Conservation (phyloP, 2,888 invertebrate species). For the Rugalucina vietnamica region DNA sequence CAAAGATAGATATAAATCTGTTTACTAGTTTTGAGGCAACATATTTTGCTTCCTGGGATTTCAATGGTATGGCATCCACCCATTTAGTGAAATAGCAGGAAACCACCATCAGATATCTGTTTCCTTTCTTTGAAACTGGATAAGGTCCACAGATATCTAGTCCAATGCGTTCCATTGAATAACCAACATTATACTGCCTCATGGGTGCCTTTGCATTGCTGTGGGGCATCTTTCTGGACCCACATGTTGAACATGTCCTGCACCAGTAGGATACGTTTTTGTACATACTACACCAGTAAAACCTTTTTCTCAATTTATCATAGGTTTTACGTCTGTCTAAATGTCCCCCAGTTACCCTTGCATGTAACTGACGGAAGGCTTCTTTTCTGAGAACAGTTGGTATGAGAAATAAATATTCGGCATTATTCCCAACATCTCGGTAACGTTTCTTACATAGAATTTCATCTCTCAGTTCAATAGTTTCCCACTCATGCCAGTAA, state of each 20-base stretch:
- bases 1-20: slow-evolving; percentile 29
- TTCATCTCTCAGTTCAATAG: not conserved
- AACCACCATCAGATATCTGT: slow-evolving; percentile 37
- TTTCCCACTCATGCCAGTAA: slow-evolving; percentile 5
- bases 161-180: slow-evolving; percentile 33
- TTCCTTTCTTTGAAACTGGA: slow-evolving; percentile 13
- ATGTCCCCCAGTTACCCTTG: slow-evolving; percentile 26
- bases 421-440: not conserved
- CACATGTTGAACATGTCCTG: slow-evolving; percentile 27
- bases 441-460: not conserved
- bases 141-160: slow-evolving; percentile 36
- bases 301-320: slow-evolving; percentile 13
- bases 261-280: slow-evolving; percentile 33
- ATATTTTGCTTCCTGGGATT: slow-evolving; percentile 14
- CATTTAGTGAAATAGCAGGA: slow-evolving; percentile 45
- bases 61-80: slow-evolving; percentile 35
- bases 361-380: slow-evolving; percentile 21
- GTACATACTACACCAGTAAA: slow-evolving; percentile 30
- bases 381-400: not conserved
- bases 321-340: slow-evolving; percentile 33
- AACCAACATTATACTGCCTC: slow-evolving; percentile 29
- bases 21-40: slow-evolving; percentile 36
- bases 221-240: slow-evolving; percentile 13
- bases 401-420: not conserved
- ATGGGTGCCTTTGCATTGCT: slow-evolving; percentile 28